phyloP scores from a whole-genome alignment of 2,797 vertebrate genomes.

The Myiotriccus ornatus region DNA sequence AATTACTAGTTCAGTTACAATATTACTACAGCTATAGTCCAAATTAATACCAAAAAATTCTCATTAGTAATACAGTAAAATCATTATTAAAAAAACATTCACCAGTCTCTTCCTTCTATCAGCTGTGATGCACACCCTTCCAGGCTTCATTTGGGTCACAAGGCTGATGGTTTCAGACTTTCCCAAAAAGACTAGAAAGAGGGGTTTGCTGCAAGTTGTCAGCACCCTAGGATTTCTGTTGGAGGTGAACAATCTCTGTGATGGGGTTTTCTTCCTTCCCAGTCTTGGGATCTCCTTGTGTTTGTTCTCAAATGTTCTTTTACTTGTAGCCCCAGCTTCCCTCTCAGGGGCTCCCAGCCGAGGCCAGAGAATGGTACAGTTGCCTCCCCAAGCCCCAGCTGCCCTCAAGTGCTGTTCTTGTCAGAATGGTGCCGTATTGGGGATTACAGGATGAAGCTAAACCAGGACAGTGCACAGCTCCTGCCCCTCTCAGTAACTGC shows the following conservation, averaged over 20 bases:
- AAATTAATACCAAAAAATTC: neutral
- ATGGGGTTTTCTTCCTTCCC: neutral
- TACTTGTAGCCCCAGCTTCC: neutral
- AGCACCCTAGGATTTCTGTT: neutral
- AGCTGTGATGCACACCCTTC: neutral
- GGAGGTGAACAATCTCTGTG: rapidly evolving
- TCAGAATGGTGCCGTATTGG: rapidly evolving
- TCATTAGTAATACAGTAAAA: neutral
- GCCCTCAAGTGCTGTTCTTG: neutral
- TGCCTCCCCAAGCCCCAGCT: neutral
- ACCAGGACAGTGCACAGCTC: neutral
- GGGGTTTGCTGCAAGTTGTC: neutral
- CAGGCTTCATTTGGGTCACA: neutral
- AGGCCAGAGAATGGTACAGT: neutral
- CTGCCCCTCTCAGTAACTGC: neutral
- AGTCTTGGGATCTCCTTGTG: neutral
- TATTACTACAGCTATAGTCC: neutral
- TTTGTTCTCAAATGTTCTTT: neutral
- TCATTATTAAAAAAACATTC: neutral
- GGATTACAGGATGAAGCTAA: neutral
- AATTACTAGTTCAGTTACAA: neutral
- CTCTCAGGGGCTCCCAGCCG: neutral
- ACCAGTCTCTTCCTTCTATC: neutral
- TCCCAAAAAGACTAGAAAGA: neutral
- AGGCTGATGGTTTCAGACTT: neutral